Evolutionary conservation across 1,140 invertebrate genomes (phyloP).

Genomic region (Macrosteles quadrilineatus): DNA sequence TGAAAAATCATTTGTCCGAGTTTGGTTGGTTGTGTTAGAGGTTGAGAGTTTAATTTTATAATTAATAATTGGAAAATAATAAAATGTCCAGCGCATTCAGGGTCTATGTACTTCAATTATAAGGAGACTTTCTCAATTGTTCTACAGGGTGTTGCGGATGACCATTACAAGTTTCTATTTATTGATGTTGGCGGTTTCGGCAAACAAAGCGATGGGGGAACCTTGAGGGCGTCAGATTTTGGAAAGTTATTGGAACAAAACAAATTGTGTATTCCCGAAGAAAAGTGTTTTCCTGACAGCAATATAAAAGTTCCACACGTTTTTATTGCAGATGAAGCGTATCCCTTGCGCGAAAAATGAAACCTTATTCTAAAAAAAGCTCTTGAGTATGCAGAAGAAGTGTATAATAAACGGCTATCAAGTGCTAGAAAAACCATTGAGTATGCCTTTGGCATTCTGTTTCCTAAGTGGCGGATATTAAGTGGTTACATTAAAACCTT

Average conservation of each 20-base stretch:
- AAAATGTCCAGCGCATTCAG: background rate
- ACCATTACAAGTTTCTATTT: background rate
- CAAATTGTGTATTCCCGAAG: background rate
- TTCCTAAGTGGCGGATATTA: background rate
- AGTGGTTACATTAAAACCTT: background rate
- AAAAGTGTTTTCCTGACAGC: background rate
- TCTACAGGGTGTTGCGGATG: background rate
- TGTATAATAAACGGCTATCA: background rate
- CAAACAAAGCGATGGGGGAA: background rate
- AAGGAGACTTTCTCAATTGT: background rate
- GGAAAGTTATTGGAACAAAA: background rate
- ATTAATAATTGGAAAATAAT: too few species aligned
- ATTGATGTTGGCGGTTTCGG: background rate
- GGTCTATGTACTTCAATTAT: background rate
- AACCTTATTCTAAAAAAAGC: background rate
- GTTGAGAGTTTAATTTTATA: too few species aligned
- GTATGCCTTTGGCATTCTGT: background rate
- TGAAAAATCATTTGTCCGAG: too few species aligned
- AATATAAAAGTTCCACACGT: background rate
- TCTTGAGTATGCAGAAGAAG: background rate
- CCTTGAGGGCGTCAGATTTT: background rate
- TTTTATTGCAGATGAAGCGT: background rate
- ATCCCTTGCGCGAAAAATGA: background rate
- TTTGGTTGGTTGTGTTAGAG: too few species aligned
- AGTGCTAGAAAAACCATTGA: background rate